Evolutionary conservation across 2,113 vertebrate species (phyloP).

Genomic region (Porphyrio hochstetteri): DNA sequence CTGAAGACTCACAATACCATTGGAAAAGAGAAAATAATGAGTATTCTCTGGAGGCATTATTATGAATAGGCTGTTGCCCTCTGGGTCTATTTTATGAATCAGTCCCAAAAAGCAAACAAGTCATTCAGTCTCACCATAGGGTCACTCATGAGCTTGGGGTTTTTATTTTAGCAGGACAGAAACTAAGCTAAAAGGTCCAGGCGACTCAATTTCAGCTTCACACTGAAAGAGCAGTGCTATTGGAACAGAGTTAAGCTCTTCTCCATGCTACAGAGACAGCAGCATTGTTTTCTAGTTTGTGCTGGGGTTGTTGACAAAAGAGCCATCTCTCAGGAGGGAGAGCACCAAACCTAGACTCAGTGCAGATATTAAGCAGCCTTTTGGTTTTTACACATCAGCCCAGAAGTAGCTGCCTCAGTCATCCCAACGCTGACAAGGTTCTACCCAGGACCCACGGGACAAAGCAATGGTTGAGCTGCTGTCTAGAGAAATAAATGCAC

Average conservation of each 20-base stretch:
- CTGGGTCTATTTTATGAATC: slow-evolving; percentile 31
- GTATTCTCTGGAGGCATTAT: slow-evolving; percentile 26
- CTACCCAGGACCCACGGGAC: neutral
- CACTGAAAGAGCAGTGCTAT: neutral
- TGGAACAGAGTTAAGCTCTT: neutral
- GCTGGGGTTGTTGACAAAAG: neutral
- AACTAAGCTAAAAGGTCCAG: neutral
- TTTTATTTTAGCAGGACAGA: slow-evolving; percentile 10
- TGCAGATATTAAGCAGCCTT: neutral
- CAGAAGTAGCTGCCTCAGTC: neutral
- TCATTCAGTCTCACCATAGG: slow-evolving; percentile 7
- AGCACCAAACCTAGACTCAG: neutral
- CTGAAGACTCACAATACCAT: neutral
- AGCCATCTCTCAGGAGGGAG: neutral
- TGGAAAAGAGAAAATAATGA: neutral
- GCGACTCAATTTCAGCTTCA: neutral
- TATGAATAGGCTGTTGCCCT: neutral
- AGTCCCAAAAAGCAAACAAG: neutral
- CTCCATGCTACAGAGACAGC: neutral
- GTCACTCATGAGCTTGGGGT: neutral
- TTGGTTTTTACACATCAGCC: neutral
- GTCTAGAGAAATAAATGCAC: neutral
- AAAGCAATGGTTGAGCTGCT: neutral
- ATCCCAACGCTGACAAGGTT: neutral
- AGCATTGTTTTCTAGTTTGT: neutral